phyloP scores from a whole-genome alignment of 2,888 invertebrate species.

The Willowsia nigromaculata region DNA sequence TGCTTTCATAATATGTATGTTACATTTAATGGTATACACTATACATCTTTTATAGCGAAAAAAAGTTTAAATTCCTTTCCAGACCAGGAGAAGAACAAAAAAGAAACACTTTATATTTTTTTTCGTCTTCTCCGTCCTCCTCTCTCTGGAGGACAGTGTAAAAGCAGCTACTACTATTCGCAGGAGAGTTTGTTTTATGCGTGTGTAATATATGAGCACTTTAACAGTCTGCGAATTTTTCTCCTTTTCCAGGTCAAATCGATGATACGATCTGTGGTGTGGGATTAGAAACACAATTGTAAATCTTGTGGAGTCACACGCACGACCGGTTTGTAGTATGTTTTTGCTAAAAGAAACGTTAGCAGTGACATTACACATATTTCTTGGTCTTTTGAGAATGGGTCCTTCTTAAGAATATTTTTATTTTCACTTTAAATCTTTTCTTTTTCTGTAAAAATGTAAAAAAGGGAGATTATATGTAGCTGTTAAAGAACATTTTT shows the following conservation, averaged over 20 bases:
- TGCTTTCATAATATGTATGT: background rate
- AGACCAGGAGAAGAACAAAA: background rate
- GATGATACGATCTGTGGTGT: slow-evolving; percentile 19
- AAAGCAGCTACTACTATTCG: background rate
- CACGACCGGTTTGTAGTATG: slow-evolving; percentile 29
- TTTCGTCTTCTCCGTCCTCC: background rate
- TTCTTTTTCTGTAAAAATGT: background rate
- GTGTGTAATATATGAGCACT: slow-evolving; percentile 25
- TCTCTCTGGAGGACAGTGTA: background rate
- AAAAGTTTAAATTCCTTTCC: background rate
- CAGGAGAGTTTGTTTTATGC: background rate
- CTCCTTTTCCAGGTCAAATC: slow-evolving; percentile 43
- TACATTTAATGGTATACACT: background rate
- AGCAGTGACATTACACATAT: too few species aligned
- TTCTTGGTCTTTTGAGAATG: background rate
- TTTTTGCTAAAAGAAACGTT: too few species aligned
- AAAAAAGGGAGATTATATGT: background rate
- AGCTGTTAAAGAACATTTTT: background rate
- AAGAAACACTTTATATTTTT: background rate
- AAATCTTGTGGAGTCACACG: slow-evolving; percentile 50
- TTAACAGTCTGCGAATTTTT: slow-evolving; percentile 19
- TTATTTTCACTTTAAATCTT: slow-evolving; percentile 43
- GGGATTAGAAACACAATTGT: slow-evolving; percentile 38
- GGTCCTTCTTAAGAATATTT: slow-evolving; percentile 15
- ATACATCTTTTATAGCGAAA: background rate